Conservation (phyloP, 2,888 invertebrate species). For the Eubasilissa splendida region DNA sequence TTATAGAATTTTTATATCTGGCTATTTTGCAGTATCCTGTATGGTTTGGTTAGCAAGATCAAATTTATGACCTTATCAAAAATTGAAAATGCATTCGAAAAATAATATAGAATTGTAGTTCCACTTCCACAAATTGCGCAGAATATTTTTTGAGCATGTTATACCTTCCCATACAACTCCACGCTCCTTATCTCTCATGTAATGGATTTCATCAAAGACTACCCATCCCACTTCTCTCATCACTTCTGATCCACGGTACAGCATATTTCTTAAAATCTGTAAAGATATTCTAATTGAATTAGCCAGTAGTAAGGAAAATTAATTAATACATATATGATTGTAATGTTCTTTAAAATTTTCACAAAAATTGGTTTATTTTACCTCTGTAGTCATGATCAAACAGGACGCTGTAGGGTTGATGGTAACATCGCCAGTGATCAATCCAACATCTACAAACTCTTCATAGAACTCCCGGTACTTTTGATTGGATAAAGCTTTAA, state of each 20-base stretch:
- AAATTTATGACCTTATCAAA: no score
- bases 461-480: slow-evolving; percentile 98
- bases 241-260: slow-evolving; percentile 98
- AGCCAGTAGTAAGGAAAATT: no score
- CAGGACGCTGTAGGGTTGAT: slow-evolving; percentile 98
- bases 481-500: slow-evolving; percentile 99
- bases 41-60: no score
- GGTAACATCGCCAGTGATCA: slow-evolving; percentile 99
- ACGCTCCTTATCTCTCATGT: slow-evolving; percentile 99
- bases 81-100: no score
- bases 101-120: no score
- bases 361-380: slow-evolving; percentile 61
- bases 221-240: slow-evolving; percentile 99
- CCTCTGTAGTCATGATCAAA: slow-evolving; percentile 99
- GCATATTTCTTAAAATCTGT: slow-evolving; percentile 96
- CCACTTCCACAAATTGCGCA: no score
- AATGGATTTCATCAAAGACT: slow-evolving; percentile 99
- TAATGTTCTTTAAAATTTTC: no score
- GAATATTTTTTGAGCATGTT: no score
- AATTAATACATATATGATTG: no score
- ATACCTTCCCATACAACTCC: slow-evolving; percentile 97
- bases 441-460: slow-evolving; percentile 97
- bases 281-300: slow-evolving; percentile 51
- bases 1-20: no score
- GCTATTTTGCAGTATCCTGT: no score